Conservation (phyloP, 2,113 vertebrate genomes). For the Cariama cristata region DNA sequence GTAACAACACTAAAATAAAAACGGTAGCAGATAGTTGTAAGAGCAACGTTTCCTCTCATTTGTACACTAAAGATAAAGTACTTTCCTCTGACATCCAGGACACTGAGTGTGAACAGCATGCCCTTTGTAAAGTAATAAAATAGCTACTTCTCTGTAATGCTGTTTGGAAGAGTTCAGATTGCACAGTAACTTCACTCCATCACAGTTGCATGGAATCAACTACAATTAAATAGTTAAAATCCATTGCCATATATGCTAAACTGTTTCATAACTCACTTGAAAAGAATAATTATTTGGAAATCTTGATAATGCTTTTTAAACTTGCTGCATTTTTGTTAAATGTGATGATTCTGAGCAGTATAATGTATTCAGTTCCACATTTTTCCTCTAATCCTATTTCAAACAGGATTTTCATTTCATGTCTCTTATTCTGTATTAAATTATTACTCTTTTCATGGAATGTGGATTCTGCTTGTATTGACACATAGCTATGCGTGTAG, state of each 20-base stretch:
- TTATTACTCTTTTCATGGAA: background rate
- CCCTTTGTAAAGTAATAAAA: conserved; percentile 11
- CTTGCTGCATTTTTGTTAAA: conserved; percentile 19
- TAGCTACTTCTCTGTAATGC: background rate
- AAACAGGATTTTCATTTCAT: background rate
- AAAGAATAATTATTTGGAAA: conserved; percentile 26
- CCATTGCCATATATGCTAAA: background rate
- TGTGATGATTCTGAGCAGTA: background rate
- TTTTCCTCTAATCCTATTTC: background rate
- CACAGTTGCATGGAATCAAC: conserved; percentile 22
- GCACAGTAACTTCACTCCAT: background rate
- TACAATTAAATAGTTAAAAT: background rate
- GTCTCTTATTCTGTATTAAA: background rate
- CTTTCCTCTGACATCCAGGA: background rate
- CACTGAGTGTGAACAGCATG: background rate
- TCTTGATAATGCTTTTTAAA: conserved; percentile 15
- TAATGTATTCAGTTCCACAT: background rate
- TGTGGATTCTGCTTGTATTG: background rate
- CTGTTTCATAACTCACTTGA: background rate
- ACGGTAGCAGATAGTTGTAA: background rate
- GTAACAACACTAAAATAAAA: background rate
- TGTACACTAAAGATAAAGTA: background rate
- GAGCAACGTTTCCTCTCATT: background rate
- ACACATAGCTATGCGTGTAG: background rate
- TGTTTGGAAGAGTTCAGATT: conserved; percentile 9